These are phyloP conservation scores for Lagopus muta DNA, from an alignment of 2,113 vertebrate genomes.

Conservation along the genomic window DNA sequence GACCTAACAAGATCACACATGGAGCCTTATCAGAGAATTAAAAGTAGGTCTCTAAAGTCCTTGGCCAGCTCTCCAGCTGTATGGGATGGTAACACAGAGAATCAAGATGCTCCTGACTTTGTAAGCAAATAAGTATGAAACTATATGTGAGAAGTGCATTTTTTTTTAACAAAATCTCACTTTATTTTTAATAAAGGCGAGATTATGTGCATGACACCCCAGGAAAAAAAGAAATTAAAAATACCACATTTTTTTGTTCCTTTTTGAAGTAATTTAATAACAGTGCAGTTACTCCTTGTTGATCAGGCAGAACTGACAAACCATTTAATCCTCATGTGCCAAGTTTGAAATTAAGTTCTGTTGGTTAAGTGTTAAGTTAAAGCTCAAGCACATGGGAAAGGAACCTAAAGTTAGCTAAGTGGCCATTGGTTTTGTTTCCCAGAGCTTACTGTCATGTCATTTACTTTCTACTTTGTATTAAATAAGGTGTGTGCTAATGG, in stretches of 20 bases:
- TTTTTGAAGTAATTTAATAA: not conserved
- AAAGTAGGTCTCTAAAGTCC: not conserved
- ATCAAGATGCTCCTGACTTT: not conserved
- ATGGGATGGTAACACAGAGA: not conserved
- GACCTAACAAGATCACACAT: conserved; percentile 42
- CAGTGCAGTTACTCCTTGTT: not conserved
- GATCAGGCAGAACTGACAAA: not conserved
- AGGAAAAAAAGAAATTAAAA: not conserved
- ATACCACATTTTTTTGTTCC: not conserved
- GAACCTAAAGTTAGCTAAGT: not conserved
- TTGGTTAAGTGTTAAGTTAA: not conserved
- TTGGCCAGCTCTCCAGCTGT: not conserved
- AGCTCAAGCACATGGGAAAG: not conserved
- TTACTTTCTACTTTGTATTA: not conserved
- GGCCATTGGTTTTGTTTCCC: not conserved
- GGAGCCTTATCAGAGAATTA: not conserved
- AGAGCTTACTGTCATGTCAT: not conserved
- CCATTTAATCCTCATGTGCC: not conserved
- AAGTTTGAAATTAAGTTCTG: not conserved
- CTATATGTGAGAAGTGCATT: not conserved
- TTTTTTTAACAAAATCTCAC: conserved; percentile 49
- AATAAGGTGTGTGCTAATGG: not conserved
- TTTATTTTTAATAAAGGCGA: conserved; percentile 49
- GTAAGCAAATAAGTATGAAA: not conserved
- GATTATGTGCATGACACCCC: not conserved